These are phyloP conservation scores for Hippoglossus hippoglossus DNA, from an alignment of 2,797 vertebrate genomes.

Conservation along the genomic window DNA sequence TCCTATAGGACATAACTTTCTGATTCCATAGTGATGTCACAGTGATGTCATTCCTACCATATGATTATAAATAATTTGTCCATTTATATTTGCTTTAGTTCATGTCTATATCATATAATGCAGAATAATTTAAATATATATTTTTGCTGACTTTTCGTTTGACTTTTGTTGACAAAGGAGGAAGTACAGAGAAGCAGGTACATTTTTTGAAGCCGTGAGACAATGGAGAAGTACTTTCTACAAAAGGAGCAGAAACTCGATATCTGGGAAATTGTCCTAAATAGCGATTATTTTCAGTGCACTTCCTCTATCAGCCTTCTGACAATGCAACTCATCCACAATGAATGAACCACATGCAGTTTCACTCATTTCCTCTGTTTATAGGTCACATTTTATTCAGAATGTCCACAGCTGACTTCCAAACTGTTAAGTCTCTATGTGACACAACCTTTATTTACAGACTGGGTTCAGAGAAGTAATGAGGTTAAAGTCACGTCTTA, in stretches of 20 bases:
- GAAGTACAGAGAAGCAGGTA: not conserved
- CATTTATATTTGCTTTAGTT: too few relatives aligned
- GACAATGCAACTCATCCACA: not conserved
- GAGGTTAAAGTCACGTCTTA: not conserved
- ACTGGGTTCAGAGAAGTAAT: not conserved
- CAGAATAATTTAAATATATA: too few relatives aligned
- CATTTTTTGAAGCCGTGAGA: not conserved
- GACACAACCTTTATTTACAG: not conserved
- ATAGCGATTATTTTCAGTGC: too few relatives aligned
- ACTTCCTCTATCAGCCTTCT: too few relatives aligned
- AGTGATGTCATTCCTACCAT: too few relatives aligned
- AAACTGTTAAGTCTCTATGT: not conserved
- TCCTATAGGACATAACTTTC: too few relatives aligned
- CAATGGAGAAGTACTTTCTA: not conserved
- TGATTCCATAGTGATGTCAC: too few relatives aligned
- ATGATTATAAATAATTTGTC: too few relatives aligned
- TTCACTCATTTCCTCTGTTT: not conserved
- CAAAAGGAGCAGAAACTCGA: not conserved
- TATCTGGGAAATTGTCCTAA: too few relatives aligned
- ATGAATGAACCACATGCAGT: not conserved
- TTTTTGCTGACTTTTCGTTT: too few relatives aligned
- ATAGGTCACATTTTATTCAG: not conserved
- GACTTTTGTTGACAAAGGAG: too few relatives aligned
- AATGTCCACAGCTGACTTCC: not conserved
- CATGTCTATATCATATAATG: too few relatives aligned